Base-by-base conservation (phyloP, 1,140 invertebrate genomes). In the Drosophila repleta region DNA sequence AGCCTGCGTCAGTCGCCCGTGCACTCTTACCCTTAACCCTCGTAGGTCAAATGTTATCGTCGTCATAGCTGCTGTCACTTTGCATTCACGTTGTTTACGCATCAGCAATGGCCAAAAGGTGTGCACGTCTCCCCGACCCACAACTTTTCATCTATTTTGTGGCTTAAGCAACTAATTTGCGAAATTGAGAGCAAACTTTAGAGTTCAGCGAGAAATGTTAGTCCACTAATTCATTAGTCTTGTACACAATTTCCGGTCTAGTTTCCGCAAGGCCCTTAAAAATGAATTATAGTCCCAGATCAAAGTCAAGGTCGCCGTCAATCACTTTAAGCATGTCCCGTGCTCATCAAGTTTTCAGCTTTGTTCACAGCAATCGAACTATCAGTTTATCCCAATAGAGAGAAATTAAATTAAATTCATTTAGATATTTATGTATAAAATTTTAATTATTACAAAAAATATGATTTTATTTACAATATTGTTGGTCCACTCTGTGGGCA, bases 61-160 rank as follows among this genome's bases (percentile, higher is more conserved):
- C 68, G 62, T 84, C 80, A 64, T 56, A 58, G 76, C 43, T 53
- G 56, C 57, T 68, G 82, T 87, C 82, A 87, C 64, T 88, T 87
- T 70, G 57, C 83, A 88, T 87, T 79, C 61, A 45, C 26, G 78
- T 87, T 87, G 82, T 87, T 87, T 87, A 88, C 82, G 75, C 64
- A 60, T 66, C 73, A 69, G 21, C 35, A 64, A 41, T 55, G 43
- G 57, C 51, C 39, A 52, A 78, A 85, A 82, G 82, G 78, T 87
- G 62, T 74, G 41, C 20, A 67, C 32, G 2, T 35, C 11, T 1
- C 0, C 63, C 17, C 13, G 3, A 8, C 29, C n/a, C 29, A 63
- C 37, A 53, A 52, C 20, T 43, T 51, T 35, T 67, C 26, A 53
- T 46, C 39, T 62, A 66, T 29, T 55, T 49, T 60, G 49, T 15